Base-by-base conservation (phyloP, 92 coral and sea anemone genomes). In the Parazoanthus atlanticus region DNA sequence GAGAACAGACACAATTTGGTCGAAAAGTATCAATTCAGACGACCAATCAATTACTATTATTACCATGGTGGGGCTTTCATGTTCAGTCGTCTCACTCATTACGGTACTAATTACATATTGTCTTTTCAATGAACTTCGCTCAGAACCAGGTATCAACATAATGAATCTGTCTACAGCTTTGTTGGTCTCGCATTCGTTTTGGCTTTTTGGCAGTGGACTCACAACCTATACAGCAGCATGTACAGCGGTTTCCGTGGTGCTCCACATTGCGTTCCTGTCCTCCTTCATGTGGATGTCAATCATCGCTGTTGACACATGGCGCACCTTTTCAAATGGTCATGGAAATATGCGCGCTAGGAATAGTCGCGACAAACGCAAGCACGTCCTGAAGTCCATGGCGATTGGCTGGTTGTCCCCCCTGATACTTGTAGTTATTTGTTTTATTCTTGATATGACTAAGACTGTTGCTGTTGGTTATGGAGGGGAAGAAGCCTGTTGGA, bases 251-350 rank as follows among this genome's bases (percentile, higher is more conserved):
- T 94, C 96, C n/a, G 88, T 84, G 7, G 29, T 92, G 36, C 86
- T 88, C 64, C 98, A 95, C 30, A 91, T 79, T 74, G 73, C 85
- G 36, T 87, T 90, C 52, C 82, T 95, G 38, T 92, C 91, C 28
- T 95, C 93, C 30, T 91, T 95, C 85, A 88, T 82, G 12, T 91
- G 95, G 93, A 91, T 93, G 94, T 88, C 94, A 15, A 67, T 93
- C 28, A 93, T 95, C 38, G 95, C 95, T n/a, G 89, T 91, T 75
- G 90, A 87, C 81, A 95, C 94, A 6, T 95, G 95, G 92, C 61
- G 70, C 74, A 88, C 89, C 52, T 93, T 95, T 49, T 92, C 95
- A 5, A 41, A 56, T 5, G 56, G 83, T 31, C 58, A 78, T 76
- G 64, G 78, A 56, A 9, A 46, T 8, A 0, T 3, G 65, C 19